Evolutionary conservation across 30 jellyfish, hydroid and myxozoan genomes (phyloP).

Genomic region (Cassiopea xamachana): DNA sequence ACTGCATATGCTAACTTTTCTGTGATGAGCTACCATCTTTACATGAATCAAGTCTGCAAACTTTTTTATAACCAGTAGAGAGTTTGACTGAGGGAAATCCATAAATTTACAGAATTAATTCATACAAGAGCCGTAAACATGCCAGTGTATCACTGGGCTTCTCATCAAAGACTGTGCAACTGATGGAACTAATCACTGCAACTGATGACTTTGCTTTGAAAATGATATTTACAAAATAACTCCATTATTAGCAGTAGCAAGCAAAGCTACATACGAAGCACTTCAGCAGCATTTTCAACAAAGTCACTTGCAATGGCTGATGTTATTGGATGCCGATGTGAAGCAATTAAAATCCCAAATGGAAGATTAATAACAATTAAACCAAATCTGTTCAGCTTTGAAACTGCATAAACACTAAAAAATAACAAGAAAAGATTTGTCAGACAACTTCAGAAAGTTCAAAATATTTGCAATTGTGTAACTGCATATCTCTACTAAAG

Average conservation of each 20-base stretch:
- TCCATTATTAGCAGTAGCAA: not conserved
- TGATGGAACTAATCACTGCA: too few species aligned
- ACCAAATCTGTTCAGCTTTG: slow-evolving; percentile 77
- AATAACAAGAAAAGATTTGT: not conserved
- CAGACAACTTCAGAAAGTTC: not conserved
- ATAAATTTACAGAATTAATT: too few species aligned
- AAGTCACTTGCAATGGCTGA: slow-evolving; percentile 84
- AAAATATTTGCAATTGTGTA: too few species aligned
- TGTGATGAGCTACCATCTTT: too few species aligned
- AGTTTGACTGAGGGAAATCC: too few species aligned
- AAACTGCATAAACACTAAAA: slow-evolving; percentile 77
- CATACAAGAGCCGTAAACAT: too few species aligned
- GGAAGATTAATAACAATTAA: slow-evolving; percentile 80
- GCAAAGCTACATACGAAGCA: slow-evolving; percentile 34
- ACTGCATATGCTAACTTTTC: too few species aligned
- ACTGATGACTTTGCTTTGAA: not conserved
- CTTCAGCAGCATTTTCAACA: slow-evolving; percentile 77
- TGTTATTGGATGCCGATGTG: slow-evolving; percentile 92
- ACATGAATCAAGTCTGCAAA: too few species aligned
- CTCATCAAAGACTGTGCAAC: too few species aligned
- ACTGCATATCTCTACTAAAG: too few species aligned
- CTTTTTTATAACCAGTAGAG: too few species aligned
- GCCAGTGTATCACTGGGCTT: too few species aligned
- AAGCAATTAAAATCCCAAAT: slow-evolving; percentile 79
- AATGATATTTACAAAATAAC: not conserved